These are phyloP conservation scores for Pachyuromys duprasi DNA, from an alignment of 2,797 vertebrate genomes.

Conservation along the genomic window DNA sequence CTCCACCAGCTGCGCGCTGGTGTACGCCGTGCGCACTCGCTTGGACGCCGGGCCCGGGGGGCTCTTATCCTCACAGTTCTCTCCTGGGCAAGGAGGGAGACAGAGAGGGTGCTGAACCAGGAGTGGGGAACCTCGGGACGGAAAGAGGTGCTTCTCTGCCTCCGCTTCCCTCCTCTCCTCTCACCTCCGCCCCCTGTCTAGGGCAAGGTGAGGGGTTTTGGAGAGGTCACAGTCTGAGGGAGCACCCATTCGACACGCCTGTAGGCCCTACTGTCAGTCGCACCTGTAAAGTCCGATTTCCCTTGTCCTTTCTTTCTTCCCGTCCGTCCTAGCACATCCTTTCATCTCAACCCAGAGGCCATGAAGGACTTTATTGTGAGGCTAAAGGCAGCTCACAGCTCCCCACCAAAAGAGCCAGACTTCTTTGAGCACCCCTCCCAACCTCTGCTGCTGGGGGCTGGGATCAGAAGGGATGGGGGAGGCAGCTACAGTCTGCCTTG, in stretches of 20 bases:
- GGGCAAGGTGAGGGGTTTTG: neutral
- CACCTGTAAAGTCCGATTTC: conserved; percentile 64
- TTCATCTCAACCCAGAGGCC: conserved; percentile 47
- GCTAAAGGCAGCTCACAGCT: conserved; percentile 56
- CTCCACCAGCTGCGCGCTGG: conserved; percentile 98
- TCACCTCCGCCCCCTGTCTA: neutral
- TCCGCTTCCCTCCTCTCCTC: neutral
- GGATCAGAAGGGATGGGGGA: too few relatives aligned
- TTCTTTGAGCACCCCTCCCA: conserved; percentile 34
- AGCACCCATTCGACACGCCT: neutral
- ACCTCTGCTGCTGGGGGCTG: neutral
- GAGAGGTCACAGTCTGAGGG: conserved; percentile 17
- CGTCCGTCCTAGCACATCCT: conserved; percentile 55
- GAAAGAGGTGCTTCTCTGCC: conserved; percentile 21
- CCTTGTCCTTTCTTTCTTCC: conserved; percentile 12
- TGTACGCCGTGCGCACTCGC: conserved; percentile 98
- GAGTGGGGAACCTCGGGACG: neutral
- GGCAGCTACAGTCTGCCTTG: neutral
- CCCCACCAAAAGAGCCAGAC: conserved; percentile 16
- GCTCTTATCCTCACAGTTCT: conserved; percentile 98
- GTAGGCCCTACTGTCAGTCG: conserved; percentile 54
- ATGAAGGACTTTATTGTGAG: conserved; percentile 49
- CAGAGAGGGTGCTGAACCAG: conserved; percentile 28
- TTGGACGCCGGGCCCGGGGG: conserved; percentile 98
- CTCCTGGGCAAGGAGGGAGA: conserved; percentile 88